Base-by-base conservation (phyloP, 2,888 invertebrate species). In the Dolichomitus sp. region DNA sequence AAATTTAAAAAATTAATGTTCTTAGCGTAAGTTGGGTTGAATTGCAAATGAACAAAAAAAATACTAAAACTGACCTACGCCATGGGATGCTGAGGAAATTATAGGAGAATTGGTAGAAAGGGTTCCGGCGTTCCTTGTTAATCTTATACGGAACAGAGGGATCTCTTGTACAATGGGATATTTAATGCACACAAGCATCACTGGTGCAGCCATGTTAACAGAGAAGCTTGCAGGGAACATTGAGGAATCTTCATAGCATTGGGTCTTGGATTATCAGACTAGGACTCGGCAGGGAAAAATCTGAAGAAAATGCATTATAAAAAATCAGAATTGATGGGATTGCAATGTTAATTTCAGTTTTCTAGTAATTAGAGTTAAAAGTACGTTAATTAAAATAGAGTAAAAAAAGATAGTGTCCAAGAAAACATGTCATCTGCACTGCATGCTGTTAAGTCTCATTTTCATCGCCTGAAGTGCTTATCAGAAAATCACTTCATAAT, bases 161-260 rank as follows among this genome's bases (percentile, higher is more conserved):
- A 80, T 69, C 19, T 80, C 74, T 81, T 57, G 68, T 9, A 66
- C 12, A 12, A 75, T 19, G 33, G 66, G 76, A 63, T 74, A 72
- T 50, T 74, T 42, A 65, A 80, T 23, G 63, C 59, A 70, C 42
- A 83, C 73, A 59, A 84, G 45, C 69, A 70, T 81, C 74, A 75
- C 48, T 40, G 81, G 79, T 23, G 75, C 33, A 66, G 83, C 74
- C 84, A 85, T 86, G 72, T 84, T 52, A 73, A 77, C 33, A 14
- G 12, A 77, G 23, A 61, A 61, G 50, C 45, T 59, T 63, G 63
- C 14, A 37, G 54, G 63, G 63, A 79, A 76, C 63, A 65, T 81
- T 63, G 77, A 54, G 19, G 42, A 73, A 77, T 84, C 82, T 82
- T 84, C 81, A 73, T 80, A 83, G 70, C 76, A 76, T 84, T 63